Base-by-base conservation (phyloP, 2,113 vertebrate species). In the Notothenia coriiceps region DNA sequence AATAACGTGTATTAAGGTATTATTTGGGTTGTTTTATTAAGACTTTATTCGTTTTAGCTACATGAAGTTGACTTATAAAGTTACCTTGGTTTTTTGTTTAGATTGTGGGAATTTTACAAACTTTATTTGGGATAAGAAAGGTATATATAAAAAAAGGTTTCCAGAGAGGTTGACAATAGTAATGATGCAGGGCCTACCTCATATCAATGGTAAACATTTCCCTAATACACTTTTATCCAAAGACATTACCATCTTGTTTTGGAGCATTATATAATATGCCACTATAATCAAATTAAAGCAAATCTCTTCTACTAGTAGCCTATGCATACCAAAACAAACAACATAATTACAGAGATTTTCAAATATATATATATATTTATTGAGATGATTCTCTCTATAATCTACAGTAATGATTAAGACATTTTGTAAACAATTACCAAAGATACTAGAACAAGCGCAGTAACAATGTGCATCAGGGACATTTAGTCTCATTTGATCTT, bases 311-410 rank as follows among this genome's bases (percentile, higher is more conserved):
- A 18, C 4, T 15, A 0, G 4, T 17, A 22, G 22, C 22, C 22
- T 22, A 72, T 1, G 59, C 25, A 62, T 0, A 71, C 47, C 70
- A 40, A 40, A 51, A 59, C n/a, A 33, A 40, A 65, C 3, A 56
- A 62, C 17, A 10, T 12, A 50, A 12, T 46, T 29, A 64, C 54
- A 60, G 25, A 0, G 2, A 40, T n/a, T 75, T n/a, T 66, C n/a
- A 77, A 77, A 85, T 84, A 74, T 79, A 80, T 83, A 83, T 66
- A 77, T 83, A 83, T 66, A 77, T 90, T 90, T 92, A 88, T 87
- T 89, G 74, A 77, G 76, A 15, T 79, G 10, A 59, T 77, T 68
- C 15, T 63, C 35, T 44, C 74, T 15, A 70, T 49, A 56, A 70
- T 70, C 65, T 70, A 71, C 49, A 59, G 22, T 70, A 13, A 74